A percentile compares a stretch with the other conserved stretches of the same genome.
Evolutionary conservation across 64 coral and sea anemone genomes (phyloP).

Genomic region (Montipora foliosa): DNA sequence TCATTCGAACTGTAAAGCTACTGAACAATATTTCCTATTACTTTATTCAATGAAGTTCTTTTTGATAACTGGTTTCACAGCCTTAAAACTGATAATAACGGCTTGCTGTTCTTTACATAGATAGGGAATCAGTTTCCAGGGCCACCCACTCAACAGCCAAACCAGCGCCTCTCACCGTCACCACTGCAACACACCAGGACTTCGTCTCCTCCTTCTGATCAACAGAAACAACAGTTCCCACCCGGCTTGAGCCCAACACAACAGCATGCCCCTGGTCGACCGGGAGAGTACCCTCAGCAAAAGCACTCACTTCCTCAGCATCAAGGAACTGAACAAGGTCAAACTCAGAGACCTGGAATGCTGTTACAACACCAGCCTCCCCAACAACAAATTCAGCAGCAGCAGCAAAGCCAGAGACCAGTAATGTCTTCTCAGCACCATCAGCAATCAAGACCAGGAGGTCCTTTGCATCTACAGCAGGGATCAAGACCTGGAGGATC

Average conservation of each 20-base stretch:
- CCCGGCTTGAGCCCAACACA: not conserved
- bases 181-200: not conserved
- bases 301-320: no score
- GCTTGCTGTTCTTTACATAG: not conserved
- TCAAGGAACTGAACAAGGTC: no score
- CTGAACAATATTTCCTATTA: no score
- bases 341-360: not conserved
- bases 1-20: not conserved
- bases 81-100: not conserved
- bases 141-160: constrained; percentile 8
- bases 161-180: constrained; percentile 14
- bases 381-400: not conserved
- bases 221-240: constrained; percentile 20
- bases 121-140: constrained; percentile 32
- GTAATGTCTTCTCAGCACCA: constrained; percentile 4
- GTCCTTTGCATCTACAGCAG: constrained; percentile 15
- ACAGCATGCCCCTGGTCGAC: not conserved
- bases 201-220: not conserved
- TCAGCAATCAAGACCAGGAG: constrained; percentile 25
- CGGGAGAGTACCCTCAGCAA: constrained; percentile 23
- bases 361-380: not conserved
- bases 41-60: no score
- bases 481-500: not conserved
- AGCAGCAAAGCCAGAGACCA: not conserved
- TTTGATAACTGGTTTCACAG: no score